These are phyloP conservation scores for Rhodinocichla rosea DNA, from an alignment of 2,113 vertebrate species.

Conservation along the genomic window DNA sequence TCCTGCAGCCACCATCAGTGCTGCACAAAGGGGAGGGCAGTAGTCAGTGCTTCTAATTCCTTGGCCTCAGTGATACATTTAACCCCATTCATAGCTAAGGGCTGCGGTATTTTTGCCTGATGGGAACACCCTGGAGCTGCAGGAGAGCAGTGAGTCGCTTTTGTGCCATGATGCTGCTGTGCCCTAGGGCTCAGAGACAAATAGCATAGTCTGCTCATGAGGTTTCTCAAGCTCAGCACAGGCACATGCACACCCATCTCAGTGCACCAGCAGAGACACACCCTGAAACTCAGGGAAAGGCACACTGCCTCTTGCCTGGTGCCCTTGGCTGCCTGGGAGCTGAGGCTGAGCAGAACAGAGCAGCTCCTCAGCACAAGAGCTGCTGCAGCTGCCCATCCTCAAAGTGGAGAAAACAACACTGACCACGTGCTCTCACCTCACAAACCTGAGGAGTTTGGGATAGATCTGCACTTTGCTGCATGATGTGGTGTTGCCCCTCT, in stretches of 20 bases:
- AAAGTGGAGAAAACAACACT: neutral
- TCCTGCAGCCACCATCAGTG: neutral
- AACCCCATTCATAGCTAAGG: neutral
- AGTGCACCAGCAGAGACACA: neutral
- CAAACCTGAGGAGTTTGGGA: neutral
- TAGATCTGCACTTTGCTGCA: neutral
- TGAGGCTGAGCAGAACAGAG: neutral
- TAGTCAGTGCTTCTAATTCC: neutral
- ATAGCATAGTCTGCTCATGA: neutral
- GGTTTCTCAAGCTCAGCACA: neutral
- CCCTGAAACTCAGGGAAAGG: neutral
- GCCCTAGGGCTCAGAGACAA: neutral
- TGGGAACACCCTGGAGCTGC: neutral
- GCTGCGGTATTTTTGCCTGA: neutral
- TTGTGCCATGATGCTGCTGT: neutral
- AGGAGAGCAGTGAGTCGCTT: neutral
- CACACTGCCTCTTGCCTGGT: neutral
- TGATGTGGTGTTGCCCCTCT: neutral
- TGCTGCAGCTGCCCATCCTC: neutral
- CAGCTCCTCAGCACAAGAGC: neutral
- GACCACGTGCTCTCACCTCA: rapidly evolving
- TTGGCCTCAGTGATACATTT: neutral
- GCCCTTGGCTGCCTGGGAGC: neutral
- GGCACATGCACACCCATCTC: neutral
- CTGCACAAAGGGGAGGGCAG: neutral